These are phyloP conservation scores for Nymphalis urticae DNA, from an alignment of 2,888 invertebrate genomes.

Conservation along the genomic window DNA sequence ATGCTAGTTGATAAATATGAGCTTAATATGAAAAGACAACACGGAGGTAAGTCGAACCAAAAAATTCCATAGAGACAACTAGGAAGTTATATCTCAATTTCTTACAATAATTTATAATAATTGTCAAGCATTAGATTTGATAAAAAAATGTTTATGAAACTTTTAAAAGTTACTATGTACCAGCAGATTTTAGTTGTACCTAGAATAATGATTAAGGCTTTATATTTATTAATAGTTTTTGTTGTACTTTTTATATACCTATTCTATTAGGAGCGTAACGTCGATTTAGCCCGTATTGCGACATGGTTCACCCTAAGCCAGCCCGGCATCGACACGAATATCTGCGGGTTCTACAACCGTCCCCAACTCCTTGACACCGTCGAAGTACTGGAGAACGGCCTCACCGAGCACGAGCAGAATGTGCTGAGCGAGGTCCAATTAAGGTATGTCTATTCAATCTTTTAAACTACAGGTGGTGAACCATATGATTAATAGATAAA, in stretches of 20 bases:
- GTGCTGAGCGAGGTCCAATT: slow-evolving; percentile 83
- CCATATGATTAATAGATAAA: no score
- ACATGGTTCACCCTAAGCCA: slow-evolving; percentile 84
- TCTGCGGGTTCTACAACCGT: slow-evolving; percentile 88
- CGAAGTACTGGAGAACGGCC: slow-evolving; percentile 82
- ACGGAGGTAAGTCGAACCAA: no score
- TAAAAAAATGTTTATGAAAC: no score
- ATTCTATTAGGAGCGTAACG: slow-evolving; percentile 71
- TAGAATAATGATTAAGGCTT: no score
- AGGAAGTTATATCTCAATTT: not conserved
- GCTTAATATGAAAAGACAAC: no score
- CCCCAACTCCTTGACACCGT: slow-evolving; percentile 84
- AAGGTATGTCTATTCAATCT: slow-evolving; percentile 64
- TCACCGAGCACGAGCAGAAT: slow-evolving; percentile 84
- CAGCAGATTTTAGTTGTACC: no score
- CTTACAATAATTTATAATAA: not conserved
- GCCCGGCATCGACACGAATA: slow-evolving; percentile 84
- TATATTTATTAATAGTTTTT: no score
- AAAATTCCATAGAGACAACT: no score
- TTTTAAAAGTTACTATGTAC: no score
- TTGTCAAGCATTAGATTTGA: no score
- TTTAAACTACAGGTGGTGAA: no score
- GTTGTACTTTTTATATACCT: not conserved
- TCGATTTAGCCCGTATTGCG: slow-evolving; percentile 88
- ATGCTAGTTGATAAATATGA: no score